These are phyloP conservation scores for Agrochola circellaris DNA, from an alignment of 2,888 invertebrate species.

Conservation along the genomic window DNA sequence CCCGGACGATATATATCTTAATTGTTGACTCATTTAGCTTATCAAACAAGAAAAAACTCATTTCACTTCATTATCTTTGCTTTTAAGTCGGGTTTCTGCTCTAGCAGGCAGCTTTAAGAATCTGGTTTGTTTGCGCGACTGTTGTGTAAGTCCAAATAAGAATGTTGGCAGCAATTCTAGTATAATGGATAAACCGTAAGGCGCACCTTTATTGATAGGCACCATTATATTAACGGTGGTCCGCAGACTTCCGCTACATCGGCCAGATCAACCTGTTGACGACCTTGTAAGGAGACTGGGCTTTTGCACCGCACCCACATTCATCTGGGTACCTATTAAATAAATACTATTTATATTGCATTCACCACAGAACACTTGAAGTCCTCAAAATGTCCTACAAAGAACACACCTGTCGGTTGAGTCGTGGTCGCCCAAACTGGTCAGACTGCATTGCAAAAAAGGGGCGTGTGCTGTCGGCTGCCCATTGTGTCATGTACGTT, in stretches of 20 bases:
- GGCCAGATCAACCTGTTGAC: constrained; percentile 61
- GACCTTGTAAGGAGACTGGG: constrained; percentile 68
- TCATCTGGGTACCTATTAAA: constrained; percentile 31
- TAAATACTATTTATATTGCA: constrained; percentile 42
- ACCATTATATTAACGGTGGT: constrained; percentile 66
- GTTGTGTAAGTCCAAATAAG: constrained; percentile 55
- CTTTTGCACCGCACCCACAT: constrained; percentile 37
- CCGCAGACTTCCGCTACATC: constrained; percentile 61
- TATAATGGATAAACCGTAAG: constrained; percentile 63
- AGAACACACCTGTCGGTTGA: constrained; percentile 62
- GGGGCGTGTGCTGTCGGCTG: constrained; percentile 52
- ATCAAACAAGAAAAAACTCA: constrained; percentile 59
- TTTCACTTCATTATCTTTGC: constrained; percentile 54
- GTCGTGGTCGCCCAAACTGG: constrained; percentile 59
- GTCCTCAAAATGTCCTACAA: constrained; percentile 57
- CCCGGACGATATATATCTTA: constrained; percentile 60
- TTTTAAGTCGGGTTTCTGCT: constrained; percentile 30
- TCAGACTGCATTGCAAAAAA: constrained; percentile 66
- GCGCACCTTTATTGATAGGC: constrained; percentile 64
- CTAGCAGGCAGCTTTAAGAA: constrained; percentile 29
- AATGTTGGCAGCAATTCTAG: constrained; percentile 51
- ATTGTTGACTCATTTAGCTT: constrained; percentile 67
- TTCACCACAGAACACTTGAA: constrained; percentile 57
- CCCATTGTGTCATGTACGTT: constrained; percentile 59
- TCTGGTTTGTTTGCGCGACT: constrained; percentile 37